Evolutionary conservation across 2,888 invertebrate species (phyloP), one percentile per base, ranked within the genome.

Genomic region (Clepsis dumicolana): DNA sequence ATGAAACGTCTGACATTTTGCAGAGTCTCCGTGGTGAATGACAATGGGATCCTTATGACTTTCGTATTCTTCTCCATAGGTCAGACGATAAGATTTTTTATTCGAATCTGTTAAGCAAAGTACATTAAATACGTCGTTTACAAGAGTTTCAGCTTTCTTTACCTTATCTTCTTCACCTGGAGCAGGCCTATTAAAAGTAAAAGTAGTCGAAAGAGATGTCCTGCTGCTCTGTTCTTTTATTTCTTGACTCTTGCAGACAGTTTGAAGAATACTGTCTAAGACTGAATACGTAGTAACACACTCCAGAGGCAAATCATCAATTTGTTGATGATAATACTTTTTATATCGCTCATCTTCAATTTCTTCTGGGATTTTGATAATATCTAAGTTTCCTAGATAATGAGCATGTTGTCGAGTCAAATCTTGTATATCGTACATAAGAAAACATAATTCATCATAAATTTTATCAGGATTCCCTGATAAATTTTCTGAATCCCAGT

Each of bases 361-460:
- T 21, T 81, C 80, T 56, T 80, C 70, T 2, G 90, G 87, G 68
- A 93, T 82, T 57, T 79, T 70, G 52, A 89, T 81, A 53, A 90
- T 82, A 70, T 88, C 84, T 88, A 94, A 93, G 73, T 91, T 93
- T 12, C 88, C 80, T 67, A 94, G 79, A 77, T 93, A 95, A 74
- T 90, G 84, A 3, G 57, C 50, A 76, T 94, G 94, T 73, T 94
- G 94, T 69, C 93, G 80, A 5, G 85, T 84, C 56, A 94, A 84
- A 74, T 95, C 94, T 77, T 94, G 92, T 50, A 94, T 80, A 76
- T 94, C 94, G 70, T 94, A 94, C 80, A 94, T 85, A 4, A 94
- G 84, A 70, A 79, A 93, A 74, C 94, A 94, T 29, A 94, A 71
- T 72, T 92, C 91, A 70, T 94, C 93, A 76, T 95, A 94, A 67